A percentile compares a stretch with the other conserved stretches of the same genome.
Conservation (phyloP, 2,888 invertebrate genomes). For the Poecilobothrus nobilitatus region DNA sequence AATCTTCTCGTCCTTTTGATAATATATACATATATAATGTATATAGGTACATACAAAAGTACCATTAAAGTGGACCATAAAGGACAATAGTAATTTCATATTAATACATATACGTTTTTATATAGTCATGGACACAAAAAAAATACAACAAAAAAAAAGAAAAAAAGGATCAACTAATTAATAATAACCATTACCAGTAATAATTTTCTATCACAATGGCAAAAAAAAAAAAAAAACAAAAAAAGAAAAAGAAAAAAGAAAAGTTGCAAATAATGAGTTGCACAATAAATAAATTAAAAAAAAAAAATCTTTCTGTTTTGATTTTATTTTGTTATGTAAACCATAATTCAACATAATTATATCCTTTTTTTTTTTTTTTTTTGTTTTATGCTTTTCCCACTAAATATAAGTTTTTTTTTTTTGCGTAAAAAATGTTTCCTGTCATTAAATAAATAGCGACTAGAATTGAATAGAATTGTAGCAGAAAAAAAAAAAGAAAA, state of each 20-base stretch:
- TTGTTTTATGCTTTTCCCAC: no score
- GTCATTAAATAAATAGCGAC: neutral
- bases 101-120: no score
- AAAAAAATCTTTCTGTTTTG: neutral
- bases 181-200: neutral
- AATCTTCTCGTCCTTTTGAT: no score
- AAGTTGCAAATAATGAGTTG: neutral
- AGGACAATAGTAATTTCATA: no score
- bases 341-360: conserved; percentile 2
- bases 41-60: no score
- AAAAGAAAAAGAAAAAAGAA: neutral
- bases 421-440: neutral
- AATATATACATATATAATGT: no score
- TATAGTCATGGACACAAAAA: no score
- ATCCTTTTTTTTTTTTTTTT: neutral
- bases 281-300: neutral
- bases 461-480: no score
- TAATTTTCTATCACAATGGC: neutral
- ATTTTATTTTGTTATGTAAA: neutral
- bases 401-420: no score
- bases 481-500: no score
- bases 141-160: no score
- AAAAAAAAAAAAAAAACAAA: neutral
- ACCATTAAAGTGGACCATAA: no score
- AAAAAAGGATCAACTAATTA: neutral